Evolutionary conservation across 2,113 vertebrate species (phyloP).

Genomic region (Microcebus ravelobensis): DNA sequence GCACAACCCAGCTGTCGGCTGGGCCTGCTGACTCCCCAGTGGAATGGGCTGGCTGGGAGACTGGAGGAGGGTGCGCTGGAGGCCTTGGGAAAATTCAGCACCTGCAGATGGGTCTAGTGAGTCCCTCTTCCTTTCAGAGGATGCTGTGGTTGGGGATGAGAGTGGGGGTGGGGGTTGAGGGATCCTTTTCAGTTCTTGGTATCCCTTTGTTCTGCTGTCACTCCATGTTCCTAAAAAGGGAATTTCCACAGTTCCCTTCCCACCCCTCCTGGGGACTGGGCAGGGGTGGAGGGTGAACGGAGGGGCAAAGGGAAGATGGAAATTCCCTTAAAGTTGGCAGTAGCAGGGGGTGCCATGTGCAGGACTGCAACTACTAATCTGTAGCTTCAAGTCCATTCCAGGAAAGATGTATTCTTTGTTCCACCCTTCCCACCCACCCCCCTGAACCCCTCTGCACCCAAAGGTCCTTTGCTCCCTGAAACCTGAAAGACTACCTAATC

Average conservation of each 20-base stretch:
- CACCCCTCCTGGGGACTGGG: slow-evolving; percentile 56
- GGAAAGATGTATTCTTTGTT: slow-evolving; percentile 34
- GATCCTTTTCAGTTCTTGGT: slow-evolving; percentile 21
- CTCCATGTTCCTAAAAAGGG: slow-evolving; percentile 74
- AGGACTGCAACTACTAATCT: slow-evolving; percentile 18
- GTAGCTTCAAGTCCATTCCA: slow-evolving; percentile 55
- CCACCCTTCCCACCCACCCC: accelerated
- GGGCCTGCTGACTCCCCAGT: slow-evolving; percentile 56
- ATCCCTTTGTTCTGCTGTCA: slow-evolving; percentile 43
- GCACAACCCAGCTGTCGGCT: slow-evolving; percentile 76
- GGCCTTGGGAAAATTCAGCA: slow-evolving; percentile 69
- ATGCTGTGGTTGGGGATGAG: slow-evolving; percentile 34
- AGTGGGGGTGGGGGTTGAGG: background rate
- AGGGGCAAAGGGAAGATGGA: slow-evolving; percentile 70
- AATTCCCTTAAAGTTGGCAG: slow-evolving; percentile 76
- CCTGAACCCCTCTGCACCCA: background rate
- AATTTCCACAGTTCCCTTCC: slow-evolving; percentile 80
- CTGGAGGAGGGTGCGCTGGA: slow-evolving; percentile 50
- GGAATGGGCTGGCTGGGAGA: slow-evolving; percentile 51
- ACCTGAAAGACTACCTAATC: background rate
- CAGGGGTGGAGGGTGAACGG: slow-evolving; percentile 65
- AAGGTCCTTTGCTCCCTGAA: background rate
- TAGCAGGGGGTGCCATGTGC: slow-evolving; percentile 36
- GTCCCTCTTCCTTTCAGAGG: slow-evolving; percentile 8
- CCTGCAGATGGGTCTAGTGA: slow-evolving; percentile 47